Evolutionary conservation across 2,797 vertebrate genomes (phyloP).

Genomic region (Acrossocheilus fasciatus): DNA sequence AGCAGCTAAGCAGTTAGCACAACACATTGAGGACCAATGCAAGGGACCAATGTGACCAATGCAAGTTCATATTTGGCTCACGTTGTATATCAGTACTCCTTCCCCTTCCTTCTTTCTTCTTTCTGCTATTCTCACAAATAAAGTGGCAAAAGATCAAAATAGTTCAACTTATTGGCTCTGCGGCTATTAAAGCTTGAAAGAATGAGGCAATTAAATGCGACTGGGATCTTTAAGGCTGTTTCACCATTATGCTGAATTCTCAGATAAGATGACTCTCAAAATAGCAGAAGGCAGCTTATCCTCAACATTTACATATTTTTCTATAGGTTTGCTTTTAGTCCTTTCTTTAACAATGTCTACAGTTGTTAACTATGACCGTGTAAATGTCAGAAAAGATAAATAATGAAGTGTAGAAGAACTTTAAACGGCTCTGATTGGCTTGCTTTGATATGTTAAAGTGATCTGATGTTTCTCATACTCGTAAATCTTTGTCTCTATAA

Average conservation of each 20-base stretch:
- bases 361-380: not conserved
- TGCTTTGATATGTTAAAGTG: conserved; percentile 30
- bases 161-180: not conserved
- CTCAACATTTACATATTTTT: not conserved
- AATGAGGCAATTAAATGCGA: conserved; percentile 5
- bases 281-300: not conserved
- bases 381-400: not conserved
- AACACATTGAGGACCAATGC: not conserved
- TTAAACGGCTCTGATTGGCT: not conserved
- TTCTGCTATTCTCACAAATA: not conserved
- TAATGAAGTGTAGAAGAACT: not conserved
- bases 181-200: not conserved
- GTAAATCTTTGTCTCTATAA: conserved; percentile 63
- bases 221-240: not conserved
- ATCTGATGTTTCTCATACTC: conserved; percentile 28
- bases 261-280: not conserved
- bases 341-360: not conserved
- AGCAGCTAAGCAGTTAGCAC: not conserved
- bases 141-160: not conserved
- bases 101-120: not conserved
- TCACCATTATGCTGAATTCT: not conserved
- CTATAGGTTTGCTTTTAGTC: not conserved
- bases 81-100: not conserved
- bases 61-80: not conserved
- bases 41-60: not conserved